Conservation (phyloP, 2,113 vertebrate species). For the Gambusia holbrooki region DNA sequence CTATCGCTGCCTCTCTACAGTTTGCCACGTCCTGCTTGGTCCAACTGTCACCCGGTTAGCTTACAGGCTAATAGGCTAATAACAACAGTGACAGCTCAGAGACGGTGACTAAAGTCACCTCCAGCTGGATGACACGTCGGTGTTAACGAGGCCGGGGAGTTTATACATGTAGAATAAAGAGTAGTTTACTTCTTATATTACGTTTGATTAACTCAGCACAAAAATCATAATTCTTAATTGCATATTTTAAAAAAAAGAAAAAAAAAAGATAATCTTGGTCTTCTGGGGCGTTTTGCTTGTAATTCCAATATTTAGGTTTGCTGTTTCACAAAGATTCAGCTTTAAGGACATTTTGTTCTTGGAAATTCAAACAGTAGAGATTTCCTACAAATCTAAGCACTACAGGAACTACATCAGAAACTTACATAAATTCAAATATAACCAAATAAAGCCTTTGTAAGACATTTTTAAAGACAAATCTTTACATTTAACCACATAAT, state of each 20-base stretch:
- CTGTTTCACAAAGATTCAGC: neutral
- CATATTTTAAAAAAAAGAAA: neutral
- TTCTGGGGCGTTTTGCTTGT: neutral
- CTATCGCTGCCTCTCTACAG: constrained; percentile 17
- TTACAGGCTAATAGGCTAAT: constrained; percentile 46
- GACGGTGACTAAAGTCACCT: neutral
- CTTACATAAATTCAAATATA: too few species aligned
- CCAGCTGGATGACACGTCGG: neutral
- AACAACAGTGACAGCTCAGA: constrained; percentile 36
- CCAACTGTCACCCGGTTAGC: constrained; percentile 57
- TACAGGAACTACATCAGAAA: neutral
- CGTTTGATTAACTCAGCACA: neutral
- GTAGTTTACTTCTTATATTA: neutral
- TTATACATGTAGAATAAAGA: neutral
- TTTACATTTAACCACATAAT: too few species aligned
- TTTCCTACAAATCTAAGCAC: neutral
- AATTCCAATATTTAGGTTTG: neutral
- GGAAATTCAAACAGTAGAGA: neutral
- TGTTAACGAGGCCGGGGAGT: neutral
- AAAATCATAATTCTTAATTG: neutral
- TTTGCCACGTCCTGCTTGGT: constrained; percentile 75
- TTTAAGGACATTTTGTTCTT: neutral
- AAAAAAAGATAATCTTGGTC: neutral
- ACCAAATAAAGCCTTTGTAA: too few species aligned
- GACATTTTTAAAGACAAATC: too few species aligned